These are phyloP conservation scores for Decapterus maruadsi DNA, from an alignment of 2,797 vertebrate species.

Conservation along the genomic window DNA sequence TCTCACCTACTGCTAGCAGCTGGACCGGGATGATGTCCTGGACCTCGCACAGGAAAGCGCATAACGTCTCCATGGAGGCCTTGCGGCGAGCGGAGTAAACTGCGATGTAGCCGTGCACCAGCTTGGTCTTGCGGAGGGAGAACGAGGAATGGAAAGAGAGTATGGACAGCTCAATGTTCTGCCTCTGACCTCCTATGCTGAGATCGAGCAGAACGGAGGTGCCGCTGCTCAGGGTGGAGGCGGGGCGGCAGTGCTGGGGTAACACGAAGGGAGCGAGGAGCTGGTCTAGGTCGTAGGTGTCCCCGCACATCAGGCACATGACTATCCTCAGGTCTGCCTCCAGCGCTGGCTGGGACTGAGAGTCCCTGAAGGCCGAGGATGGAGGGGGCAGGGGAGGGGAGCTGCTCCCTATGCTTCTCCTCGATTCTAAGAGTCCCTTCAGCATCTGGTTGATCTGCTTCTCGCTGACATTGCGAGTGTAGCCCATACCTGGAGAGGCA, in stretches of 20 bases:
- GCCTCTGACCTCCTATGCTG: slow-evolving; percentile 87
- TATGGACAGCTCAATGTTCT: slow-evolving; percentile 90
- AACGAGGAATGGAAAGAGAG: slow-evolving; percentile 97
- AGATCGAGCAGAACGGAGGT: slow-evolving; percentile 92
- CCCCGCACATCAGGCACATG: slow-evolving; percentile 97
- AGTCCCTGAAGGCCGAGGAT: slow-evolving; percentile 88
- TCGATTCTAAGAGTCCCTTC: slow-evolving; percentile 90
- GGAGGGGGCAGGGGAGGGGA: slow-evolving; percentile 84
- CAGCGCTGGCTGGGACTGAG: slow-evolving; percentile 79
- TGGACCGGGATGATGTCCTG: slow-evolving; percentile 97
- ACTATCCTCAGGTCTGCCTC: slow-evolving; percentile 93
- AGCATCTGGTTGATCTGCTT: slow-evolving; percentile 94
- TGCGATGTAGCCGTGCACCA: slow-evolving; percentile 95
- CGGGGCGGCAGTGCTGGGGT: slow-evolving; percentile 90
- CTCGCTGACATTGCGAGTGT: slow-evolving; percentile 94
- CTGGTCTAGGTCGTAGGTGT: slow-evolving; percentile 91
- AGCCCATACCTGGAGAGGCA: slow-evolving; percentile 91
- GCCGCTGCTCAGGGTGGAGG: slow-evolving; percentile 82
- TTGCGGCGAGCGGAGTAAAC: slow-evolving; percentile 93
- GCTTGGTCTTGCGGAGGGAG: slow-evolving; percentile 91
- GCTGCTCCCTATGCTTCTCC: slow-evolving; percentile 87
- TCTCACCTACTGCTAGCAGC: slow-evolving; percentile 91
- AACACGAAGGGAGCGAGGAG: slow-evolving; percentile 92
- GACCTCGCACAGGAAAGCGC: slow-evolving; percentile 97
- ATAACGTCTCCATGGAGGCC: slow-evolving; percentile 94